Conservation (phyloP, 2,888 invertebrate species). For the Zaprionus obscuricornis region DNA sequence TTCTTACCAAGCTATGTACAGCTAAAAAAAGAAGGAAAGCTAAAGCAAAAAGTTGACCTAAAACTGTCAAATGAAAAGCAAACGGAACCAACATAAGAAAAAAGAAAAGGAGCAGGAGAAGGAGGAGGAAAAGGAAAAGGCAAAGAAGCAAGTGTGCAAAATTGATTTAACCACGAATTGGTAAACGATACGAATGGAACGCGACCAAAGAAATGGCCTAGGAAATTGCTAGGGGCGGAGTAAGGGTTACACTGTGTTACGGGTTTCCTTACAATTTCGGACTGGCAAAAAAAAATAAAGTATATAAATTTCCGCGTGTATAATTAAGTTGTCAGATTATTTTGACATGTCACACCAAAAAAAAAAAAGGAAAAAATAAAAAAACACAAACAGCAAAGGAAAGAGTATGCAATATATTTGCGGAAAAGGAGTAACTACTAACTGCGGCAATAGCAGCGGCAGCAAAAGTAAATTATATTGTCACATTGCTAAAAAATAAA, state of each 20-base stretch:
- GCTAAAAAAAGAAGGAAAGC: constrained; percentile 20
- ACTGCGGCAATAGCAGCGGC: background rate
- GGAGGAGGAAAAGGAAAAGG: background rate
- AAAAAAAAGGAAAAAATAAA: constrained; percentile 27
- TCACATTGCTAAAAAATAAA: constrained; percentile 50
- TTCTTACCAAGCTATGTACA: too few relatives aligned
- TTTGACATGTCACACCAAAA: constrained; percentile 77
- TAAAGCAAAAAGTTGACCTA: constrained; percentile 49
- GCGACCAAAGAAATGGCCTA: constrained; percentile 47
- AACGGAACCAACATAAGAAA: constrained; percentile 21
- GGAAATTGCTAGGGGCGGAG: constrained; percentile 39
- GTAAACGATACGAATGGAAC: constrained; percentile 61
- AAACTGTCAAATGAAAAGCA: constrained; percentile 59
- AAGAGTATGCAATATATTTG: constrained; percentile 43
- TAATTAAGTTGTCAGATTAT: constrained; percentile 83
- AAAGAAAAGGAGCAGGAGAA: background rate
- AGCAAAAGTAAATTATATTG: constrained; percentile 63
- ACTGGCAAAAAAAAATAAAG: constrained; percentile 3
- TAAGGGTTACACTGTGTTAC: constrained; percentile 12
- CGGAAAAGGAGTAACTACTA: constrained; percentile 53
- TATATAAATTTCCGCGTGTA: constrained; percentile 71
- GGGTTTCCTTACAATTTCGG: background rate
- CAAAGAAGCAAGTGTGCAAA: constrained; percentile 52
- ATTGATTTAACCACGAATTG: constrained; percentile 75
- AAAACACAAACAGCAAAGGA: constrained; percentile 27